Evolutionary conservation across 2,113 vertebrate genomes (phyloP), one percentile per base, ranked within the genome.

Genomic region (Spea multiplicata): DNA sequence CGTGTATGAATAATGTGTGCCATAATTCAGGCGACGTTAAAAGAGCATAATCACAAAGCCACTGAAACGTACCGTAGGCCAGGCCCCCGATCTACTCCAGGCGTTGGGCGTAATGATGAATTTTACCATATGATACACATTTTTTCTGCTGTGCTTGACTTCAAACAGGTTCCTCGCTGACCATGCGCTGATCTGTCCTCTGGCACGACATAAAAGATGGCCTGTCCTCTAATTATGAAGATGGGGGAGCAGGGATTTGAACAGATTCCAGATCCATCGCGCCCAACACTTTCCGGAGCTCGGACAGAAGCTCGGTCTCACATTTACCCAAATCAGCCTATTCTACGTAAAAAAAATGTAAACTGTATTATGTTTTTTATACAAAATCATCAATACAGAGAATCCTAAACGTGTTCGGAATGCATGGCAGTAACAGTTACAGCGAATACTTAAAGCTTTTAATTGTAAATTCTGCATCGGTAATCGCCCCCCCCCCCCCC

Each of bases 141-240:
- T 30, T 69, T 30, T 74, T 64, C 64, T 3, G 0, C 0, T 0
- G 14, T 16, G 2, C 5, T 0, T 13, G 76, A 67, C 74, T 66
- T 76, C 73, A 82, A 82, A 75, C 50, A 76, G 13, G 47, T 12
- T 70, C 48, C 0, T 0, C 55, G 76, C 0, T 0, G 5, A 46
- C 30, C 69, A 57, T 66, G 81, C 75, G 66, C 69, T 66, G 73
- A 64, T 10, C 70, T 0, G 3, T 81, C 71, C 81, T 47, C 76
- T 86, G 86, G 86, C 86, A 87, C 72, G 49, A 65, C 83, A 83
- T 83, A 76, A 85, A 85, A 86, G 81, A 66, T 71, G 62, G 82
- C 66, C 81, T 30, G 59, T 66, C 73, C 68, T 80, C 75, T 82
- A 85, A 81, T 85, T 84, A 84, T 59, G 55, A 59, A 30, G 55